Conservation (phyloP, 2,888 invertebrate species). For the Ganaspis brasiliensis region DNA sequence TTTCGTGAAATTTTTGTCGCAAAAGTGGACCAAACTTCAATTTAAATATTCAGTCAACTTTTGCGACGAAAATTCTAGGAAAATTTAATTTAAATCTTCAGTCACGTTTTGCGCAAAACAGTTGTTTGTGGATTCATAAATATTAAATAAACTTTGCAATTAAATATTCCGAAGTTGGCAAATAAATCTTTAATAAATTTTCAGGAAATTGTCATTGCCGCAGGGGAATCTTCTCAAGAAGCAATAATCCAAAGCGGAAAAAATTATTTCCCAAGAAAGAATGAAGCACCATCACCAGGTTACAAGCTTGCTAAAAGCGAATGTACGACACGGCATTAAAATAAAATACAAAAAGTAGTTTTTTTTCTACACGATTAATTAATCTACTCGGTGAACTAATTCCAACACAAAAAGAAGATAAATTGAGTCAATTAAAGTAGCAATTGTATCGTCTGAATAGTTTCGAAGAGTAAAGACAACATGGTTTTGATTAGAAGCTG, state of each 20-base stretch:
- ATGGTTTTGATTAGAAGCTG: conserved; percentile 30
- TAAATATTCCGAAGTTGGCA: too few relatives aligned
- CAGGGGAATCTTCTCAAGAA: background rate
- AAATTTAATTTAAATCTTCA: too few relatives aligned
- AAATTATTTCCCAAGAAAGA: background rate
- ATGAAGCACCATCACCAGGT: conserved; percentile 23
- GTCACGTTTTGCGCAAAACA: too few relatives aligned
- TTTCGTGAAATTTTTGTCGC: too few relatives aligned
- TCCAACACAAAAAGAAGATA: background rate
- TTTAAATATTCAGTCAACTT: too few relatives aligned
- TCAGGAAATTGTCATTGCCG: too few relatives aligned
- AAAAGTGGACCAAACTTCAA: too few relatives aligned
- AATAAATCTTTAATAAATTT: too few relatives aligned
- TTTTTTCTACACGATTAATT: conserved; percentile 17
- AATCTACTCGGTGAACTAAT: conserved; percentile 24
- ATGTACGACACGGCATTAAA: background rate
- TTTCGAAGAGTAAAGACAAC: conserved; percentile 21
- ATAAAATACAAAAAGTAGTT: conserved; percentile 4
- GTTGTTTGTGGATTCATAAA: too few relatives aligned
- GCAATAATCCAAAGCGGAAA: background rate
- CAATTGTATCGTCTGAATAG: conserved; percentile 11
- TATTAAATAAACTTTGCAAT: too few relatives aligned
- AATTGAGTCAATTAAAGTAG: conserved; percentile 16
- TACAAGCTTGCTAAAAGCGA: conserved; percentile 12
- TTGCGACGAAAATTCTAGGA: too few relatives aligned